These are phyloP conservation scores for Paramacrobiotus metropolitanus DNA, from an alignment of 1,140 invertebrate species.

Conservation along the genomic window DNA sequence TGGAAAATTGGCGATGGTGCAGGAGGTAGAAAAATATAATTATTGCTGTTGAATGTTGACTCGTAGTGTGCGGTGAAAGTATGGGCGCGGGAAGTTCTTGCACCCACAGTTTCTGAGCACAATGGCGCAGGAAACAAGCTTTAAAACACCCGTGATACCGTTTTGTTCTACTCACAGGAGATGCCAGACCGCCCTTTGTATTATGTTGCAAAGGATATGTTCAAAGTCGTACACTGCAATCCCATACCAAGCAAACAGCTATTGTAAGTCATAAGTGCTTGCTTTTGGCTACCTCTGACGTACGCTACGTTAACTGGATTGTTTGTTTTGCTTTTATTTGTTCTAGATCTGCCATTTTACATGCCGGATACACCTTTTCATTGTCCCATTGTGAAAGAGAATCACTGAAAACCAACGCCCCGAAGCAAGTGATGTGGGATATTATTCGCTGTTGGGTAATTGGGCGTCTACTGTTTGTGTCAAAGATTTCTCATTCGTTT, in stretches of 20 bases:
- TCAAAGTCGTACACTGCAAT: background rate
- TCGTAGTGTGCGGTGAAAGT: background rate
- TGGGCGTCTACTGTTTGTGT: slow-evolving; percentile 25
- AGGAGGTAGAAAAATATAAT: background rate
- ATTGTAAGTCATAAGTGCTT: background rate
- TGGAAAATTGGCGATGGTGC: background rate
- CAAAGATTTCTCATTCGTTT: background rate
- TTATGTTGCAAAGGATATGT: background rate
- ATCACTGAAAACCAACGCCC: slow-evolving; percentile 82
- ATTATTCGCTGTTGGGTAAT: slow-evolving; percentile 61
- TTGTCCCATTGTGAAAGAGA: slow-evolving; percentile 63
- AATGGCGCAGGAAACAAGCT: too few species aligned
- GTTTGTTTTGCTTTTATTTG: slow-evolving; percentile 10
- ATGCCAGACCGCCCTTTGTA: background rate
- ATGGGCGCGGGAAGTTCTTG: too few species aligned
- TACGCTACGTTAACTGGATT: too few species aligned
- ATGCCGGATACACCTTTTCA: slow-evolving; percentile 76
- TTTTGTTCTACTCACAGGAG: background rate
- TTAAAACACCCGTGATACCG: background rate
- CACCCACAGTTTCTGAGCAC: background rate
- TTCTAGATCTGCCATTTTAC: slow-evolving; percentile 66
- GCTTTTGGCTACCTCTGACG: too few species aligned
- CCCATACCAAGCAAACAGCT: background rate
- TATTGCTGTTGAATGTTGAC: background rate
- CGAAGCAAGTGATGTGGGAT: slow-evolving; percentile 65